Evolutionary conservation across 30 jellyfish, hydroid and myxozoan genomes (phyloP), one percentile per base, ranked within the genome.

Genomic region (Aurelia sp.): DNA sequence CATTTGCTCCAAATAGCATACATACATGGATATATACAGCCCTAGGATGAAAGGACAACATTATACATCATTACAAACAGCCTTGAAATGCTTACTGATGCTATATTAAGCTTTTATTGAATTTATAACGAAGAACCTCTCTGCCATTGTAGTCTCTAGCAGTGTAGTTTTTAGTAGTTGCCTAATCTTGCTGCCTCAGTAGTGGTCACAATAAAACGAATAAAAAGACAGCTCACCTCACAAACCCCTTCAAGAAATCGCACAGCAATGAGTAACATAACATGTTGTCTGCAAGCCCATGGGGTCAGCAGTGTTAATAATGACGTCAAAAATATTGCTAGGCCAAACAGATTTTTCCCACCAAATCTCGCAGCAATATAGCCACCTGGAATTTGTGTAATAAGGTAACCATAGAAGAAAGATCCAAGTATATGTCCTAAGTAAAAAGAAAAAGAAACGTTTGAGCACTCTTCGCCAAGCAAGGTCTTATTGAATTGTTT

Each of bases 361-460:
- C 99, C 99, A 69, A 78, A 94, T 74, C 91, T 89, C 33, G 99
- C 99, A 19, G 99, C 99, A 6, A 94, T 82, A 83, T 86, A 88
- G 17, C 99, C 99, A 8, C 99, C 99, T 16, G 99, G 99, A 27
- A 94, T 94, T 74, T 94, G 99, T 19, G 99, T 94, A 13, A 94
- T 58, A 37, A 94, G 90, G 67, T 94, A 94, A 37, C 99, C 99
- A 74, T 94, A 94, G 74, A 81, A 94, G 73, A 94, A 94, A 4
- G 99, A 87, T 5, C 98, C 90, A 13, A 94, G 83, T 19, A 94
- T 84, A 71, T 94, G 97, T 13, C 99, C 99, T 94, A 62, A 27
- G 79, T 4, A 15, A 23, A 55, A 30, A n/a, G n/a, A n/a, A 21
- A 3, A 15, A 35, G 0, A 12, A 21, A 19, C 5, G 51, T 40